A percentile compares a stretch with the other conserved stretches of the same genome.
phyloP scores from a whole-genome alignment of 2,888 invertebrate species.

The Hyalella azteca region DNA sequence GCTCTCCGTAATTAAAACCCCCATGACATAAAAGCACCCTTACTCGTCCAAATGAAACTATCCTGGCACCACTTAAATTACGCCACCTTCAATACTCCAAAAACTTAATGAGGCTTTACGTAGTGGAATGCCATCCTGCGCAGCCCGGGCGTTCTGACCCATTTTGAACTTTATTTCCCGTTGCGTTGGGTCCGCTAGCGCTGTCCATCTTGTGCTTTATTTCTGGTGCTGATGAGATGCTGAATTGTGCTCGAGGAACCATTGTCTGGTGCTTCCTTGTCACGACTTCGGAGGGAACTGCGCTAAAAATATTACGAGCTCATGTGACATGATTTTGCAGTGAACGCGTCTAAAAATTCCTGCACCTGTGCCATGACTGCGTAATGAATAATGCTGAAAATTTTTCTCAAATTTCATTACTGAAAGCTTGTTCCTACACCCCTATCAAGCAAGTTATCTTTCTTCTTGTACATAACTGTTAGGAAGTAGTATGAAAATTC shows the following conservation, averaged over 20 bases:
- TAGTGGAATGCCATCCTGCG: neutral
- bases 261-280: neutral
- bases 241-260: neutral
- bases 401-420: too few relatives aligned
- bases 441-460: too few relatives aligned
- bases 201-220: neutral
- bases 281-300: too few relatives aligned
- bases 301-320: too few relatives aligned
- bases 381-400: too few relatives aligned
- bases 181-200: neutral
- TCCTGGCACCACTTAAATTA: constrained; percentile 33
- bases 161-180: constrained; percentile 1
- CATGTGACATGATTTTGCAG: too few relatives aligned
- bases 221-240: neutral
- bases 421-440: too few relatives aligned
- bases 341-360: too few relatives aligned
- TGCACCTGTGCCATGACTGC: too few relatives aligned
- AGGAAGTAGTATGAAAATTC: too few relatives aligned
- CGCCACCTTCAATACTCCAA: constrained; percentile 20
- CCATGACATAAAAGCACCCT: constrained; percentile 20
- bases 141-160: neutral
- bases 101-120: constrained; percentile 25
- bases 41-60: constrained; percentile 36
- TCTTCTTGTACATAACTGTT: too few relatives aligned
- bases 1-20: constrained; percentile 19